Conservation (phyloP, 2,113 vertebrate species). For the Gambusia affinis region DNA sequence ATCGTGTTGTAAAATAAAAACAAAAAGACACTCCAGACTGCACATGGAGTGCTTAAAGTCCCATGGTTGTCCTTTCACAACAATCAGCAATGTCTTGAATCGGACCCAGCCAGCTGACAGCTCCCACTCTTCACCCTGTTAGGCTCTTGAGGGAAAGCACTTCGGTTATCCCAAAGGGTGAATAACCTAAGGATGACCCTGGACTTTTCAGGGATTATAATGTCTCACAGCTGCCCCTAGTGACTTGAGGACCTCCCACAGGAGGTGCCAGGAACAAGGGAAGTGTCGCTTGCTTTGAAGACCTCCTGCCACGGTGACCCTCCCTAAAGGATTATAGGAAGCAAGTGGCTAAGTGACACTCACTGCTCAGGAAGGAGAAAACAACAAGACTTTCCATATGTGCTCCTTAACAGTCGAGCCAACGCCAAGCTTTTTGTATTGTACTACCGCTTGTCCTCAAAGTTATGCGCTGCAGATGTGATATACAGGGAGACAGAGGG, state of each 20-base stretch:
- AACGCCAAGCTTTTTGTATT: slow-evolving; percentile 18
- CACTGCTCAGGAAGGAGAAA: slow-evolving; percentile 4
- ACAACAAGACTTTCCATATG: background rate
- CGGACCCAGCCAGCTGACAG: background rate
- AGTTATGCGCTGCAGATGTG: slow-evolving; percentile 19
- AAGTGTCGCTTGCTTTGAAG: slow-evolving; percentile 25
- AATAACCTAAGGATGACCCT: slow-evolving; percentile 15
- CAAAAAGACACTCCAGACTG: background rate
- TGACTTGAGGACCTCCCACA: slow-evolving; percentile 15
- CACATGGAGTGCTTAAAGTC: background rate
- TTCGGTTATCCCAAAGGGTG: slow-evolving; percentile 26
- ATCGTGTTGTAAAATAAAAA: background rate
- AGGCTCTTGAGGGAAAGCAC: slow-evolving; percentile 5
- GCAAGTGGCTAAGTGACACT: slow-evolving; percentile 8
- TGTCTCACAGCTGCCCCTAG: slow-evolving; percentile 14
- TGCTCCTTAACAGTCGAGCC: background rate
- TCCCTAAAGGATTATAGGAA: slow-evolving; percentile 16
- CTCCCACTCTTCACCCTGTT: background rate
- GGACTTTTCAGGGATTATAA: slow-evolving; percentile 36
- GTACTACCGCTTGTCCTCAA: slow-evolving; percentile 7
- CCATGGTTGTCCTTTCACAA: slow-evolving; percentile 24
- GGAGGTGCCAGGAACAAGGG: background rate
- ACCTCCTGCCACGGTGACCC: slow-evolving; percentile 33
- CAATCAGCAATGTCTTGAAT: slow-evolving; percentile 21
- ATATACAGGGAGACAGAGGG: slow-evolving; percentile 16